These are phyloP conservation scores for Nomada goodeniana DNA, from an alignment of 2,888 invertebrate genomes.

Conservation along the genomic window DNA sequence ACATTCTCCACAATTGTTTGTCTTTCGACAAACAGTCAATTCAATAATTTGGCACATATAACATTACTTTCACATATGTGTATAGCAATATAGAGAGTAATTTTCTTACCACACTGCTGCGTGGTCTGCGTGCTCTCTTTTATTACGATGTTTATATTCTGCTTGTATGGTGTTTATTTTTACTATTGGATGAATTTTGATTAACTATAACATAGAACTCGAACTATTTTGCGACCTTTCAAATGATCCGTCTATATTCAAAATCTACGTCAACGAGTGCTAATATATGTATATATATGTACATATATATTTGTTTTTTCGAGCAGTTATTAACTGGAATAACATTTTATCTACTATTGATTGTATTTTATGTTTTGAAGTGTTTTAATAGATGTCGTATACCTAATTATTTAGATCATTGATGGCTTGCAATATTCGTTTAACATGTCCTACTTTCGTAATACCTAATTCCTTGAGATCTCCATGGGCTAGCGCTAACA, in stretches of 20 bases:
- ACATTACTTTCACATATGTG: slow-evolving; percentile 11
- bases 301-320: slow-evolving; percentile 11
- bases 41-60: slow-evolving; percentile 53
- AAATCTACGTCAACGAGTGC: slow-evolving; percentile 7
- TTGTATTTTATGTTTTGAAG: slow-evolving; percentile 44
- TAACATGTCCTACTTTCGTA: slow-evolving; percentile 97
- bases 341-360: slow-evolving; percentile 38
- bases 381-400: slow-evolving; percentile 35
- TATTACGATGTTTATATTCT: slow-evolving; percentile 11
- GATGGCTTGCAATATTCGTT: slow-evolving; percentile 96
- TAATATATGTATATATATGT: slow-evolving; percentile 16
- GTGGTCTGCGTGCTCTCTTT: slow-evolving; percentile 12
- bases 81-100: slow-evolving; percentile 22
- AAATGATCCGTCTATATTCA: background rate
- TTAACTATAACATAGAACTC: slow-evolving; percentile 2
- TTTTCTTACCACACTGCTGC: slow-evolving; percentile 24
- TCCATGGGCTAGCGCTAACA: slow-evolving; percentile 93
- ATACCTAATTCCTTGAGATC: slow-evolving; percentile 96
- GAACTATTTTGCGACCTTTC: slow-evolving; percentile 16
- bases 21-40: slow-evolving; percentile 21
- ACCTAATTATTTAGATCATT: slow-evolving; percentile 88
- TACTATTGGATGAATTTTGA: slow-evolving; percentile 11
- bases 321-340: slow-evolving; percentile 19
- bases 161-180: background rate
- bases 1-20: slow-evolving; percentile 5